A percentile compares a stretch with the other conserved stretches of the same genome.
These are phyloP conservation scores for Penaeus monodon DNA, from an alignment of 2,888 invertebrate species.

Conservation along the genomic window DNA sequence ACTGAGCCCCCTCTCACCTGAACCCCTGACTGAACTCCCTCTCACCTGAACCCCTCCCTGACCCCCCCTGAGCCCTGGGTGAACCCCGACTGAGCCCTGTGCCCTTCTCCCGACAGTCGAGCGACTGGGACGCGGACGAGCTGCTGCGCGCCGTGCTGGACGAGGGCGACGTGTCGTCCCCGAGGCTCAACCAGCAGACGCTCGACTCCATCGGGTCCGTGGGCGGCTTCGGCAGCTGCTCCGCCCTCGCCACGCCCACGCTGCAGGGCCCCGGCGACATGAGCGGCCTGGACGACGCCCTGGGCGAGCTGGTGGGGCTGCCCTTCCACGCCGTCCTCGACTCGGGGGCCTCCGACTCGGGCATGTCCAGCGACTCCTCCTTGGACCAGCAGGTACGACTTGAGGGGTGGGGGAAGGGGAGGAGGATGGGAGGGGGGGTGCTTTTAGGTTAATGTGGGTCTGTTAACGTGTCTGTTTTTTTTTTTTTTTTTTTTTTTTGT, in stretches of 20 bases:
- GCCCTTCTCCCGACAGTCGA: conserved; percentile 1
- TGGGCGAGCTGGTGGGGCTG: conserved; percentile 35
- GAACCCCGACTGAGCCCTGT: background rate
- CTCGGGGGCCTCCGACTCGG: conserved; percentile 46
- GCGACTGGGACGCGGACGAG: conserved; percentile 53
- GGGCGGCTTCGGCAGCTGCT: background rate
- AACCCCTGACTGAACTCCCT: too few species aligned
- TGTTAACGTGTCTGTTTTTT: too few species aligned
- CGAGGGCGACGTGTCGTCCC: conserved; percentile 30
- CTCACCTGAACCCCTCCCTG: too few species aligned
- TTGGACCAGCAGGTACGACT: conserved; percentile 45
- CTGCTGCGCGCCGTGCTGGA: conserved; percentile 42
- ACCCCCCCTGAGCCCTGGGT: too few species aligned
- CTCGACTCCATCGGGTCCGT: background rate
- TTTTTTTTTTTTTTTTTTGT: too few species aligned
- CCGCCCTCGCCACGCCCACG: conserved; percentile 12
- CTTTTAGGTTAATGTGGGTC: too few species aligned
- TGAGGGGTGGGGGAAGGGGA: background rate
- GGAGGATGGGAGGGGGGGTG: too few species aligned
- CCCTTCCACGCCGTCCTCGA: conserved; percentile 51
- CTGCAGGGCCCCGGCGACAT: background rate
- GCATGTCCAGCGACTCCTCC: conserved; percentile 54
- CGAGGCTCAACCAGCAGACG: background rate
- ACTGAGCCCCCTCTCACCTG: too few species aligned
- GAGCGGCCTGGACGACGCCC: too few species aligned